These are phyloP conservation scores for Pedetes capensis DNA, from an alignment of 2,113 vertebrate species.

Conservation along the genomic window DNA sequence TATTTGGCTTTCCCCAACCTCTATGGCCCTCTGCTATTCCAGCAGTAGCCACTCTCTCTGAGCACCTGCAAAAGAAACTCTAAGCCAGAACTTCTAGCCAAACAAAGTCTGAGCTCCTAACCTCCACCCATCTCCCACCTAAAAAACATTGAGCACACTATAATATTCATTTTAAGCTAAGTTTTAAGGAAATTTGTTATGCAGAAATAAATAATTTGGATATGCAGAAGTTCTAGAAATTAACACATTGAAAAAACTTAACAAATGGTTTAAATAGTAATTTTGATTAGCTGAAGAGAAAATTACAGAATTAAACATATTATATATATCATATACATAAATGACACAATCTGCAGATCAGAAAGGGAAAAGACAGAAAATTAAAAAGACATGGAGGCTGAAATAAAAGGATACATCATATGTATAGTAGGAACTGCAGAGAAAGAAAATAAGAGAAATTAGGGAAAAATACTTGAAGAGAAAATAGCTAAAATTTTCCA, in stretches of 20 bases:
- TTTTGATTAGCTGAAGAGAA: constrained; percentile 13
- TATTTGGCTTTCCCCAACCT: not conserved
- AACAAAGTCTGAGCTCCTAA: not conserved
- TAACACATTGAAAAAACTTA: not conserved
- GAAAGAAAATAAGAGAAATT: not conserved
- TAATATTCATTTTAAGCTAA: not conserved
- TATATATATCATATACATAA: not conserved
- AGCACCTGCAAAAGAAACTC: not conserved
- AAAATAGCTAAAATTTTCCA: not conserved
- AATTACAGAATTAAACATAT: not conserved
- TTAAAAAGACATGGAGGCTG: not conserved
- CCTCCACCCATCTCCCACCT: not conserved
- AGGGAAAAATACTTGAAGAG: not conserved
- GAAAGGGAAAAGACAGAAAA: not conserved
- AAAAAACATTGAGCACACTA: not conserved
- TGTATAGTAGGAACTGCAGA: not conserved
- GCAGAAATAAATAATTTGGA: not conserved
- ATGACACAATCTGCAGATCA: not conserved
- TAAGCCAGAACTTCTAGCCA: not conserved
- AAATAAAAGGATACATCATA: not conserved
- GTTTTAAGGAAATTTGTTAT: constrained; percentile 5
- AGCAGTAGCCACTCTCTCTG: not conserved
- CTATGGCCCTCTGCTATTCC: not conserved
- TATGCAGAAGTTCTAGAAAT: not conserved
- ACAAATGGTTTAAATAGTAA: not conserved